Percentiles rank a stretch among this genome's conserved stretches.
Evolutionary conservation across 2,888 invertebrate species (phyloP).

Genomic region (Hyposoter dolosus): DNA sequence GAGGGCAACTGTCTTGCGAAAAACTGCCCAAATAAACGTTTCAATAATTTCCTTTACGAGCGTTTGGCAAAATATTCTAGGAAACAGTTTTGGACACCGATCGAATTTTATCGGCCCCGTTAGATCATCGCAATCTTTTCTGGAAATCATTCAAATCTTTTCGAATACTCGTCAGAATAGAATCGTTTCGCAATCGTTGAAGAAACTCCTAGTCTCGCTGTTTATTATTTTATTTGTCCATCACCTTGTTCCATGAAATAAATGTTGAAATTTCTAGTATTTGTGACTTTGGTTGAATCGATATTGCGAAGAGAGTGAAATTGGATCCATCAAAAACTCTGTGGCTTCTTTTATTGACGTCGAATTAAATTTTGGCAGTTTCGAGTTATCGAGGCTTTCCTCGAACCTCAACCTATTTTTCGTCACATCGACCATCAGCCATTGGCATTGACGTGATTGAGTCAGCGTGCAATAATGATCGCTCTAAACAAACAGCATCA

Average conservation of each 20-base stretch:
- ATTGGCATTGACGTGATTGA: constrained; percentile 10
- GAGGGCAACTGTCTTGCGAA: not conserved
- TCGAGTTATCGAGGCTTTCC: constrained; percentile 5
- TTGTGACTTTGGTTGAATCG: not conserved
- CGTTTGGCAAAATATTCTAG: not conserved
- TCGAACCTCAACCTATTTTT: not conserved
- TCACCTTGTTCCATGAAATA: not conserved
- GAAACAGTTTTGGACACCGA: not conserved
- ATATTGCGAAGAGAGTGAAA: not conserved
- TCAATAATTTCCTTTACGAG: not conserved
- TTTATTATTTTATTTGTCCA: not conserved
- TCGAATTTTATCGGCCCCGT: not conserved
- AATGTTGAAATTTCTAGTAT: not conserved
- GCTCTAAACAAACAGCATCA: constrained; percentile 25
- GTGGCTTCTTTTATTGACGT: not conserved
- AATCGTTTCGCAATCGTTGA: not conserved
- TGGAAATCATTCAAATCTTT: not conserved
- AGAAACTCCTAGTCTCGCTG: not conserved
- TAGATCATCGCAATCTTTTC: not conserved
- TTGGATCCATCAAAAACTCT: not conserved
- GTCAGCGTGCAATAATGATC: not conserved
- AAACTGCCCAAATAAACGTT: not conserved
- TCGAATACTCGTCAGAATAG: not conserved
- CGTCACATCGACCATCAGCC: constrained; percentile 1
- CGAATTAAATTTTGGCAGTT: constrained; percentile 1